phyloP scores from a whole-genome alignment of 2,113 vertebrate genomes.

The Halcyon senegalensis region DNA sequence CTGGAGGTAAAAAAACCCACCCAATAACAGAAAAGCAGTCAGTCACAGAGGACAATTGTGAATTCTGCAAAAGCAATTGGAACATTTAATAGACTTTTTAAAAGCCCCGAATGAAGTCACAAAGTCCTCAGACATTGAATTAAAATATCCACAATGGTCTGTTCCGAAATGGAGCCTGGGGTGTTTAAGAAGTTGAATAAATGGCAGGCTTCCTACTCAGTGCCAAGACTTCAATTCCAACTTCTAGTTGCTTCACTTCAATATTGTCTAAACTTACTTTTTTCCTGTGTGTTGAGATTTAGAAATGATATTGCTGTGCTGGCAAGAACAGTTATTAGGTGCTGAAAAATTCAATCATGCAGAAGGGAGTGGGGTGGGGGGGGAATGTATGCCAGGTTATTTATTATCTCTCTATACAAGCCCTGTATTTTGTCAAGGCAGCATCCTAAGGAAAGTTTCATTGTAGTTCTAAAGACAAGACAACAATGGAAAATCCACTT shows the following conservation, averaged over 20 bases:
- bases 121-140: constrained; percentile 22
- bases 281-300: neutral
- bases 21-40: neutral
- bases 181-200: constrained; percentile 7
- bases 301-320: constrained; percentile 38
- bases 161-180: neutral
- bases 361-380: neutral
- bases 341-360: constrained; percentile 55
- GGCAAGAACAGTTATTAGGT: constrained; percentile 48
- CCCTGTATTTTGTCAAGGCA: constrained; percentile 7
- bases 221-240: constrained; percentile 41
- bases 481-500: neutral
- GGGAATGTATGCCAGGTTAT: neutral
- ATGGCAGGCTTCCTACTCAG: neutral
- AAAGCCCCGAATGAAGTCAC: constrained; percentile 5
- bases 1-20: neutral
- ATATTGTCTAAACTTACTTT: constrained; percentile 41
- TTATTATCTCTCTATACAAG: constrained; percentile 12
- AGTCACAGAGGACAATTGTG: neutral
- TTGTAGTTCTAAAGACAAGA: neutral
- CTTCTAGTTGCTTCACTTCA: constrained; percentile 37
- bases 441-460: neutral
- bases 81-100: constrained; percentile 48
- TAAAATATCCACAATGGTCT: constrained; percentile 21
- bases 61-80: constrained; percentile 35